Percentiles rank a stretch among this genome's conserved stretches.
These are phyloP conservation scores for Cloeon dipterum DNA, from an alignment of 2,888 invertebrate species.

Conservation along the genomic window DNA sequence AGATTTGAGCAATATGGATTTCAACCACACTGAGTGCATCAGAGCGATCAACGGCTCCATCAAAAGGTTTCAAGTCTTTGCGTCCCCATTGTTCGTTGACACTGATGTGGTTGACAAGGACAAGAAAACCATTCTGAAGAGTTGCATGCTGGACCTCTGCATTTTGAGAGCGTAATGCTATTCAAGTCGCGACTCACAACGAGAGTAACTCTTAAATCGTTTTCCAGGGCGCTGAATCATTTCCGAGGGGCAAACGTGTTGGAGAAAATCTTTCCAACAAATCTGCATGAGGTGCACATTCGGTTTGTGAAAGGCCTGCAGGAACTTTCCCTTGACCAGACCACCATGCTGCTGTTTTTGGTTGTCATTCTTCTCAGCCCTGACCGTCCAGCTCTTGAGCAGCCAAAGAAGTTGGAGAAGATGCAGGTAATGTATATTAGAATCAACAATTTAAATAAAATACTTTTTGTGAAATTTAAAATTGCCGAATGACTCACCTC, in stretches of 20 bases:
- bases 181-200: too few species aligned
- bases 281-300: not conserved
- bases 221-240: not conserved
- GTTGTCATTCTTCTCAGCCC: constrained; percentile 4
- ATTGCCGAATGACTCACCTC: too few species aligned
- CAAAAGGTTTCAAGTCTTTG: not conserved
- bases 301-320: constrained; percentile 2
- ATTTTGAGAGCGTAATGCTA: not conserved
- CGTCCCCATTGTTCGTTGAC: not conserved
- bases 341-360: constrained; percentile 2
- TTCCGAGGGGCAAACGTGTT: not conserved
- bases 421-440: constrained; percentile 3
- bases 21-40: not conserved
- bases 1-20: not conserved
- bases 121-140: not conserved
- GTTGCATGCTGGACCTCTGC: constrained; percentile 1
- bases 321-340: not conserved
- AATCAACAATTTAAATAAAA: not conserved
- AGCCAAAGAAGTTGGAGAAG: constrained; percentile 3
- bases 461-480: too few species aligned
- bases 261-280: not conserved
- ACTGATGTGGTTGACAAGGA: not conserved
- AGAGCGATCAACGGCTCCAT: not conserved
- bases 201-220: too few species aligned
- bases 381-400: not conserved